A percentile compares a stretch with the other conserved stretches of the same genome.
Conservation (phyloP, 2,113 vertebrate genomes). For the Crypturellus undulatus region DNA sequence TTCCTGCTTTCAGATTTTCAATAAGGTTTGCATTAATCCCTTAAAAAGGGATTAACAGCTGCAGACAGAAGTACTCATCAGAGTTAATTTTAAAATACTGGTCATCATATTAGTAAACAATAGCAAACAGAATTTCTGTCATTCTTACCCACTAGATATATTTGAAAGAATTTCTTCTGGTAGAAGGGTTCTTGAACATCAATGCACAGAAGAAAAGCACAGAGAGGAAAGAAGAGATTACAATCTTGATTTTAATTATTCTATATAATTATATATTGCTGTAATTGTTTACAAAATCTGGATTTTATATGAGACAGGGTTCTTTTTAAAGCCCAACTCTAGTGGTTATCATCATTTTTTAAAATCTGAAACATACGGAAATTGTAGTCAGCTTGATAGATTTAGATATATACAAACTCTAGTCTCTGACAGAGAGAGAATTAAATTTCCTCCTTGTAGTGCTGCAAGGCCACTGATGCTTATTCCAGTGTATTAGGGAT, state of each 20-base stretch:
- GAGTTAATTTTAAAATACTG: slow-evolving; percentile 53
- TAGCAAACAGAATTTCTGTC: slow-evolving; percentile 9
- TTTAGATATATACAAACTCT: background rate
- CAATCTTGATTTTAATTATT: slow-evolving; percentile 48
- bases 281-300: slow-evolving; percentile 32
- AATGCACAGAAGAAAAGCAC: background rate
- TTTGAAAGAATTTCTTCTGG: background rate
- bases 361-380: slow-evolving; percentile 18
- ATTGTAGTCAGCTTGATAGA: background rate
- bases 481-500: background rate
- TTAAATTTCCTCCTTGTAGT: background rate
- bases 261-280: slow-evolving; percentile 12
- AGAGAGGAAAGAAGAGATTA: background rate
- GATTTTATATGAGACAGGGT: background rate
- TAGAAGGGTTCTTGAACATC: background rate
- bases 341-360: slow-evolving; percentile 36
- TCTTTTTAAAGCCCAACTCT: background rate
- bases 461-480: background rate
- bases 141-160: background rate
- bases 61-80: slow-evolving; percentile 62
- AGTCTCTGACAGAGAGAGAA: background rate
- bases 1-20: slow-evolving; percentile 37
- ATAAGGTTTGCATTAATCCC: slow-evolving; percentile 48
- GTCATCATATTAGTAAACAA: slow-evolving; percentile 21
- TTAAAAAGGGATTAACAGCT: slow-evolving; percentile 64